A percentile compares a stretch with the other conserved stretches of the same genome.
Conservation (phyloP, 2,113 vertebrate genomes). For the Nothocercus nigrocapillus region DNA sequence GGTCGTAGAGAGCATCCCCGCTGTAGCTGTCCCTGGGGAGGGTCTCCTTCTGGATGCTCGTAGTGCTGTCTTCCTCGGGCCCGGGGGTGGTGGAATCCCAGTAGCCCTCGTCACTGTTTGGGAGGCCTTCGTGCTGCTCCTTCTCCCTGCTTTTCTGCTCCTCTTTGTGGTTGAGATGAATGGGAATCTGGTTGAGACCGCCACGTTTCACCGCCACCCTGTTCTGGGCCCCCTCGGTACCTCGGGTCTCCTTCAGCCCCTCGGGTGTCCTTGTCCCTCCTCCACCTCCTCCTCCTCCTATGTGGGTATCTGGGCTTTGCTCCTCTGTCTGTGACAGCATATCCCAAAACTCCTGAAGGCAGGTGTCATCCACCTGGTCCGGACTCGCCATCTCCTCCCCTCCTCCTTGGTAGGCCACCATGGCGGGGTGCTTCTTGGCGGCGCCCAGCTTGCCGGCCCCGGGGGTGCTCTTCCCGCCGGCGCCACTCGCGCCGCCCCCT, state of each 20-base stretch:
- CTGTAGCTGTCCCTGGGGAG: constrained; percentile 82
- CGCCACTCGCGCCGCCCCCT: constrained; percentile 79
- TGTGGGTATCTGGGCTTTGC: constrained; percentile 16
- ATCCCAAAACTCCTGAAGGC: constrained; percentile 95
- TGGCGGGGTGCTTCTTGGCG: constrained; percentile 82
- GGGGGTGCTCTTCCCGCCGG: constrained; percentile 65
- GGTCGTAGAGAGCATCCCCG: constrained; percentile 85
- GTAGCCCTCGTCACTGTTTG: constrained; percentile 92
- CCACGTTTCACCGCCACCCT: constrained; percentile 71
- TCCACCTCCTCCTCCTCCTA: constrained; percentile 47
- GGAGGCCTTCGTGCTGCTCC: constrained; percentile 83
- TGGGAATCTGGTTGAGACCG: constrained; percentile 70
- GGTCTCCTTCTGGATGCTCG: constrained; percentile 77
- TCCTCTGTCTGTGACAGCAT: constrained; percentile 88
- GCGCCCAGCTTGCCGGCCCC: constrained; percentile 71
- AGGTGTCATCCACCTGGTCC: constrained; percentile 91
- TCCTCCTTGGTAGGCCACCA: constrained; percentile 95
- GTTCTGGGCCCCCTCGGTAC: constrained; percentile 72
- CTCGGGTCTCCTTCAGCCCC: constrained; percentile 80
- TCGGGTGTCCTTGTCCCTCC: constrained; percentile 66
- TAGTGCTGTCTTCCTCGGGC: constrained; percentile 79
- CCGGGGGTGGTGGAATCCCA: constrained; percentile 94
- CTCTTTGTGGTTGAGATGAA: constrained; percentile 79
- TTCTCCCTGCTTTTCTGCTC: constrained; percentile 79
- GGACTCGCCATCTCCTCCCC: constrained; percentile 99